These are phyloP conservation scores for Scaptomyza caliginosa DNA, from an alignment of 2,888 invertebrate species.

Conservation along the genomic window DNA sequence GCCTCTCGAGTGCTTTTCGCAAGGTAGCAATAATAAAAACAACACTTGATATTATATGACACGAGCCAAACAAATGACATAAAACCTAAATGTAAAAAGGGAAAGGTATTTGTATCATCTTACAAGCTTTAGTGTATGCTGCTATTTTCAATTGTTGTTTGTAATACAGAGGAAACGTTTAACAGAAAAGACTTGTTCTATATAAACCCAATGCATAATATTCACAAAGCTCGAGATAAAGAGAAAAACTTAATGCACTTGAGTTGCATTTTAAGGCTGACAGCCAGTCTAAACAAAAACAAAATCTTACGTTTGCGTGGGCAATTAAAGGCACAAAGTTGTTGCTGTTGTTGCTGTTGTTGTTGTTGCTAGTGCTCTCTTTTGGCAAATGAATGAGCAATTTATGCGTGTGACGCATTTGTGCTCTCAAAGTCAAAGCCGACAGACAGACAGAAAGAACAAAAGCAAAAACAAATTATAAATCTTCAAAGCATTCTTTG, in stretches of 20 bases:
- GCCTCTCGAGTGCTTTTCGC: slow-evolving; percentile 24
- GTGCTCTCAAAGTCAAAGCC: slow-evolving; percentile 74
- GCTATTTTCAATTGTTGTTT: too few species aligned
- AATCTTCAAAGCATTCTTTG: slow-evolving; percentile 72
- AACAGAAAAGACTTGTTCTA: background rate
- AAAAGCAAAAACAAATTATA: slow-evolving; percentile 61
- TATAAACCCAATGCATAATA: background rate
- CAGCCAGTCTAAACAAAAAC: slow-evolving; percentile 15
- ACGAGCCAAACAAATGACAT: slow-evolving; percentile 6
- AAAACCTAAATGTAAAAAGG: background rate
- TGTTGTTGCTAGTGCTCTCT: slow-evolving; percentile 36
- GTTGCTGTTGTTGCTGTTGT: slow-evolving; percentile 16
- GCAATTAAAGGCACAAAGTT: slow-evolving; percentile 36
- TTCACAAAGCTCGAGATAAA: background rate
- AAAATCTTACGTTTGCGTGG: slow-evolving; percentile 52
- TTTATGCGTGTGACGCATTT: slow-evolving; percentile 73
- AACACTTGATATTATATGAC: slow-evolving; percentile 10
- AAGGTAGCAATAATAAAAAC: slow-evolving; percentile 32
- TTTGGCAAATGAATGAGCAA: slow-evolving; percentile 66
- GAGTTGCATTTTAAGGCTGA: slow-evolving; percentile 46
- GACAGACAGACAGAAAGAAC: slow-evolving; percentile 43
- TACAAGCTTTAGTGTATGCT: too few species aligned
- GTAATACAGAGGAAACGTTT: too few species aligned
- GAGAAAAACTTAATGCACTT: slow-evolving; percentile 41
- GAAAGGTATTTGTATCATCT: background rate